Evolutionary conservation across 1,140 invertebrate genomes (phyloP), one percentile per base, ranked within the genome.

Genomic region (Brachionus paranguensis): DNA sequence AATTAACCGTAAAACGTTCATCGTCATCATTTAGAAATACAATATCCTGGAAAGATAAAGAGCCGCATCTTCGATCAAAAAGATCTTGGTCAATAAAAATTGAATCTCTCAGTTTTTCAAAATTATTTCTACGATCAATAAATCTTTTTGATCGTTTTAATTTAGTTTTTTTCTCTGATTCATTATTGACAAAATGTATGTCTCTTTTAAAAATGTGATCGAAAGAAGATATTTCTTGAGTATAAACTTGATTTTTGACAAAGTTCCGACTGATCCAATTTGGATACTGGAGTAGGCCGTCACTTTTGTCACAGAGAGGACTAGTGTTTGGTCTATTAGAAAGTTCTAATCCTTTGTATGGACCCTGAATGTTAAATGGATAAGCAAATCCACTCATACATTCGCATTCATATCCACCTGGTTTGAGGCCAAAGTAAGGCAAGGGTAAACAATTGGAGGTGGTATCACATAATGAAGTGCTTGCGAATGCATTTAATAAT

Each of bases 21-120:
- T 81, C 78, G 27, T 81, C 78, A n/a, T 81, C 78, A 68, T 81
- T 81, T 27, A 81, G 27, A 60, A 41, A 37, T 11, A 81, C 29
- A 20, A 64, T 41, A 68, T 81, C 78, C 3, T 64, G 27, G 45
- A 81, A 81, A 45, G 64, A 64, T 4, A 64, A 24, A 24, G 37
- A 45, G 12, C 20, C 33, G 29, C 78, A 81, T 81, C n/a, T 37
- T 43, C 78, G 37, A 24, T 68, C 60, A 33, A 64, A 60, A 33
- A 33, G 2, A 24, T 81, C 41, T 17, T 43, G 37, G 27, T 81
- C 78, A 68, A 60, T 64, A 81, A 64, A 81, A 64, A 81, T 68
- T 11, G 78, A 81, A 64, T 81, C 78, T 60, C 78, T 60, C 0
- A 81, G 10, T 27, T 81, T 81, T 81, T 81, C 78, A 27, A 81